A percentile compares a stretch with the other conserved stretches of the same genome.
These are phyloP conservation scores for Saccostrea glomerata DNA, from an alignment of 1,140 invertebrate species.

Conservation along the genomic window DNA sequence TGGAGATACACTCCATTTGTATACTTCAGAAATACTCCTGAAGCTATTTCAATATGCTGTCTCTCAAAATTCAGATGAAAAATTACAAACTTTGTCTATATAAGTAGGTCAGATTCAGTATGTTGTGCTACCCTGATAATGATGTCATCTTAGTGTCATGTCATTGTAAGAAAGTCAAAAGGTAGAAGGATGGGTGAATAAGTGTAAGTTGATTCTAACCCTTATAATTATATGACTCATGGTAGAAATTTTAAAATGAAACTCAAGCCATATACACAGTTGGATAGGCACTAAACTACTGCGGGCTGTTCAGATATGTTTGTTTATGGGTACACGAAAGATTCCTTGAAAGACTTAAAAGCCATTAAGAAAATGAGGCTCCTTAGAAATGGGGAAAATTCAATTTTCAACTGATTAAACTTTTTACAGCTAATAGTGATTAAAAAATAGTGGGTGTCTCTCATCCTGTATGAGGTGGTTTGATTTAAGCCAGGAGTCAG, in stretches of 20 bases:
- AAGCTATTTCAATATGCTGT: too few species aligned
- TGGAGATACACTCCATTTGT: too few species aligned
- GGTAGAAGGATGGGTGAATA: constrained; percentile 2
- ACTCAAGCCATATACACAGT: constrained; percentile 22
- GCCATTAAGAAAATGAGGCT: constrained; percentile 36
- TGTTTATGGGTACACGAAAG: constrained; percentile 3
- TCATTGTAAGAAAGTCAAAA: not conserved
- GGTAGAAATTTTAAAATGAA: constrained; percentile 23
- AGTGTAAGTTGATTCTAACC: constrained; percentile 18
- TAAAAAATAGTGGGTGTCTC: constrained; percentile 13
- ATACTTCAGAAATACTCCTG: too few species aligned
- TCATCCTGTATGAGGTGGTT: not conserved
- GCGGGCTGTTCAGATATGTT: constrained; percentile 13
- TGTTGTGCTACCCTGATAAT: too few species aligned
- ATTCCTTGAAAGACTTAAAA: constrained; percentile 19
- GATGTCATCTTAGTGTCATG: not conserved
- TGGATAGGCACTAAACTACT: constrained; percentile 14
- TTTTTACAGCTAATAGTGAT: not conserved
- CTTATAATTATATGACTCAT: constrained; percentile 24
- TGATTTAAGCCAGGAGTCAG: not conserved
- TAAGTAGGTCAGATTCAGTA: too few species aligned
- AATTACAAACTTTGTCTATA: too few species aligned
- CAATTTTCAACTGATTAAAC: constrained; percentile 30
- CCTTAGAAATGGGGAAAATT: constrained; percentile 13
- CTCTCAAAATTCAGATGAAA: too few species aligned